Conservation (phyloP, 2,797 vertebrate genomes). For the Phataginus tricuspis region DNA sequence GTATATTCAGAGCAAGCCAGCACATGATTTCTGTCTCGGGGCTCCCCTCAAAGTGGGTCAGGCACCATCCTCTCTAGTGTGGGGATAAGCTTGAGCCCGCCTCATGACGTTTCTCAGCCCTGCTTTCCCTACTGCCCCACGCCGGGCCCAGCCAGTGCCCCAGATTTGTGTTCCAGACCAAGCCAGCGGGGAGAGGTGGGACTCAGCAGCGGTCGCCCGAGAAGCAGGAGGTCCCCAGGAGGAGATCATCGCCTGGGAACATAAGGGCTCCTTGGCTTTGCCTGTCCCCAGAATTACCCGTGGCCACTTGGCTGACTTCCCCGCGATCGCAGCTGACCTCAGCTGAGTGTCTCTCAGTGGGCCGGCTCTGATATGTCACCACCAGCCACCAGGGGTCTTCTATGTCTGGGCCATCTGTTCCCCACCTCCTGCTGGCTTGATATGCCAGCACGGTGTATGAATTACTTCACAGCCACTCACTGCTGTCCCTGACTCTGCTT, state of each 20-base stretch:
- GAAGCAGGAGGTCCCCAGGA: constrained; percentile 8
- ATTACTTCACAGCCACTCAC: not conserved
- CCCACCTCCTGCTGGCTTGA: not conserved
- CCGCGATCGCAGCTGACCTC: not conserved
- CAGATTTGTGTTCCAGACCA: constrained; percentile 43
- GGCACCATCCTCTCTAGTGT: not conserved
- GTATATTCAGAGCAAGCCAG: constrained; percentile 26
- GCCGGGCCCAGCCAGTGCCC: constrained; percentile 1
- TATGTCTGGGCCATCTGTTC: not conserved
- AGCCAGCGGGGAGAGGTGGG: not conserved
- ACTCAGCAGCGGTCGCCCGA: not conserved
- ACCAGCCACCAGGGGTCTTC: not conserved
- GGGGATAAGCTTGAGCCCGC: not conserved
- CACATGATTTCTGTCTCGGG: not conserved
- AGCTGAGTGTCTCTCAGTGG: not conserved
- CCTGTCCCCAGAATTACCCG: not conserved
- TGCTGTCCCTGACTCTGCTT: not conserved
- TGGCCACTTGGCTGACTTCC: not conserved
- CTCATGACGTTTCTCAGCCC: constrained; percentile 7
- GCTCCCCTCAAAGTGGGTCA: constrained; percentile 73
- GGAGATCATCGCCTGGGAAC: not conserved
- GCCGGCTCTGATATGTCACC: not conserved
- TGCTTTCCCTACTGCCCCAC: not conserved
- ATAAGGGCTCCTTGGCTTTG: not conserved
- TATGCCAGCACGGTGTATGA: not conserved